A percentile compares a stretch with the other conserved stretches of the same genome.
Conservation (phyloP, 2,797 vertebrate species). For the Synanceia verrucosa region DNA sequence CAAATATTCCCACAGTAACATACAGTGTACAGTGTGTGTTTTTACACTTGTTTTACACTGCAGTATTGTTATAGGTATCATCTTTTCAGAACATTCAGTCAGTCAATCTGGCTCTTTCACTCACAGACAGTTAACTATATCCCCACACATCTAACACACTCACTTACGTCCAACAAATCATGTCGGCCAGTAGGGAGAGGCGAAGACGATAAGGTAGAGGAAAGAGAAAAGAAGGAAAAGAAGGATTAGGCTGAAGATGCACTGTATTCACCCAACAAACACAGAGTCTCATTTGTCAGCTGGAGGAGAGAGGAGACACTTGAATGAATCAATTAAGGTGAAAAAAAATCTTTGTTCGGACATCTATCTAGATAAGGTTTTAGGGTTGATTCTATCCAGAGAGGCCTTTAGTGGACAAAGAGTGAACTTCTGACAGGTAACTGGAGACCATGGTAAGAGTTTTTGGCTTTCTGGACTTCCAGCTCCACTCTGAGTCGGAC, state of each 20-base stretch:
- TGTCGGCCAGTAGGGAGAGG: slow-evolving; percentile 26
- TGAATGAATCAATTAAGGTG: slow-evolving; percentile 51
- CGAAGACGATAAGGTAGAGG: slow-evolving; percentile 36
- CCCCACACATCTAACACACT: slow-evolving; percentile 77
- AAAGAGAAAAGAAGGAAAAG: slow-evolving; percentile 45
- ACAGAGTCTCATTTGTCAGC: slow-evolving; percentile 57
- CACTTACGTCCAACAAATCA: slow-evolving; percentile 58
- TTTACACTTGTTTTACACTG: background rate
- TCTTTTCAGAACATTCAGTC: background rate
- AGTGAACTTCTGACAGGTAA: slow-evolving; percentile 70
- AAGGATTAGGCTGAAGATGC: slow-evolving; percentile 50
- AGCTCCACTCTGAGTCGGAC: slow-evolving; percentile 7
- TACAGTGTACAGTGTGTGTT: no score
- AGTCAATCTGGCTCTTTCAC: background rate
- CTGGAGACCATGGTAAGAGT: slow-evolving; percentile 60
- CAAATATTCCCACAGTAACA: background rate
- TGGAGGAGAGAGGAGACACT: slow-evolving; percentile 23
- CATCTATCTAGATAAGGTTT: slow-evolving; percentile 53
- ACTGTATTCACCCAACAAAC: slow-evolving; percentile 38
- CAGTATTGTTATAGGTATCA: background rate
- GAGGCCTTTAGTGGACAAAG: slow-evolving; percentile 68
- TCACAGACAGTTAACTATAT: slow-evolving; percentile 34
- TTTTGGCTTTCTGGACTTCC: slow-evolving; percentile 30
- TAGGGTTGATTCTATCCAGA: slow-evolving; percentile 33
- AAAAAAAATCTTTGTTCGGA: slow-evolving; percentile 45